Base-by-base conservation (phyloP, 2,888 invertebrate genomes). In the Caenorhabditis sp. region DNA sequence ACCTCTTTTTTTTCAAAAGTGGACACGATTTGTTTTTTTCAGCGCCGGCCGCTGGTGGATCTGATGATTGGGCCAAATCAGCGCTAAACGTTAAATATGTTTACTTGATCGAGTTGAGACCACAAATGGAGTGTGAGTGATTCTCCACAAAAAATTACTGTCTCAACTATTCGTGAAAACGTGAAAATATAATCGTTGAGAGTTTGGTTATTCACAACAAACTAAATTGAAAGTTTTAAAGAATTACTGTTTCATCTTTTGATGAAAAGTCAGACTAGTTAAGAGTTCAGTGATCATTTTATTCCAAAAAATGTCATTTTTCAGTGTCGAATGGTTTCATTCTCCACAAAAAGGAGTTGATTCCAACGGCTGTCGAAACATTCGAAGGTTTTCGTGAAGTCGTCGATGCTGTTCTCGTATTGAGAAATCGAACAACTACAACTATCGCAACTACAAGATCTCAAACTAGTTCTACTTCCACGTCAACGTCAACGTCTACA, bases 21-120 rank as follows among this genome's bases (percentile, higher is more conserved):
- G 3, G 24, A 14, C 26, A 19, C 17, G 10, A 26, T 51, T 53
- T 51, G 50, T 53, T n/a, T 17, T n/a, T 72, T 78, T 49, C 69
- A 82, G 82, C 82, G 3, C 82, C 82, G 0, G 86, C 86, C 5
- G 80, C 86, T 21, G 86, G 86, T 6, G 86, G 86, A 1, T 86
- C 85, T 0, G 86, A 86, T 55, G 86, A 86, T 51, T 86, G 86
- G 86, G 86, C 86, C 4, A 86, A 86, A 59, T 83, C 82, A 21
- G 83, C 75, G 24, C 62, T 86, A 70, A 77, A 79, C 19, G 81
- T 84, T 26, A 86, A 87, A 68, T 86, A 86, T 63, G 86, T 86
- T 14, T 86, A 85, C 60, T 68, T 87, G 21, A 81, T 86, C 31
- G 86, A 86, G 37, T 72, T 86, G 31, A 71, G 86, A 12, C 86